Percentiles rank a stretch among this genome's conserved stretches.
These are phyloP conservation scores for Eulemur macaco DNA, from an alignment of 2,113 vertebrate genomes.

Conservation along the genomic window DNA sequence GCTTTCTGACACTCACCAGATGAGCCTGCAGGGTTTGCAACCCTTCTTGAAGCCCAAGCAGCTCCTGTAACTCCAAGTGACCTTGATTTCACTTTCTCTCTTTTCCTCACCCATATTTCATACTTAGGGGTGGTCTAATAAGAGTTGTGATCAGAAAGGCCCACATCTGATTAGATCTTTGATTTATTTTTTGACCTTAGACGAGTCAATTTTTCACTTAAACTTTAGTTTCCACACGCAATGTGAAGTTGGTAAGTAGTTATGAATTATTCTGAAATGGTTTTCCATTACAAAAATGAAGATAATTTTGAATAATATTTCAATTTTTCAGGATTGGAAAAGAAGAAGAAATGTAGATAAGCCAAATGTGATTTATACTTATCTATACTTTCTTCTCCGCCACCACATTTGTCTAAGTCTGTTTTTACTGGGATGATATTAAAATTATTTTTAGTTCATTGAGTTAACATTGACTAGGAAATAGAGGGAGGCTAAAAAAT, in stretches of 20 bases:
- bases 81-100: not conserved
- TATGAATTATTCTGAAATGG: not conserved
- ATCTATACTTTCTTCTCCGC: not conserved
- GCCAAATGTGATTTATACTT: not conserved
- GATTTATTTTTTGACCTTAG: not conserved
- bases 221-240: not conserved
- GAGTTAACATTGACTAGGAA: not conserved
- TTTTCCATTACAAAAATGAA: not conserved
- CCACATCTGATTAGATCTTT: not conserved
- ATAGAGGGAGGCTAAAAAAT: not conserved
- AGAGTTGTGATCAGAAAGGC: not conserved
- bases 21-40: not conserved
- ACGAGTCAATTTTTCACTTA: not conserved
- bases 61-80: not conserved
- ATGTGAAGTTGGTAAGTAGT: not conserved
- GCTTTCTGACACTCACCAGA: not conserved
- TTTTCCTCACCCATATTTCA: not conserved
- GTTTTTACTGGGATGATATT: not conserved
- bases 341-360: not conserved
- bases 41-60: not conserved
- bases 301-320: not conserved
- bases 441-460: slow-evolving; percentile 19
- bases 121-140: not conserved
- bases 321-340: not conserved
- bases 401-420: not conserved